Base-by-base conservation (phyloP, 23 tunicate genomes). In the Trididemnum nubilum region DNA sequence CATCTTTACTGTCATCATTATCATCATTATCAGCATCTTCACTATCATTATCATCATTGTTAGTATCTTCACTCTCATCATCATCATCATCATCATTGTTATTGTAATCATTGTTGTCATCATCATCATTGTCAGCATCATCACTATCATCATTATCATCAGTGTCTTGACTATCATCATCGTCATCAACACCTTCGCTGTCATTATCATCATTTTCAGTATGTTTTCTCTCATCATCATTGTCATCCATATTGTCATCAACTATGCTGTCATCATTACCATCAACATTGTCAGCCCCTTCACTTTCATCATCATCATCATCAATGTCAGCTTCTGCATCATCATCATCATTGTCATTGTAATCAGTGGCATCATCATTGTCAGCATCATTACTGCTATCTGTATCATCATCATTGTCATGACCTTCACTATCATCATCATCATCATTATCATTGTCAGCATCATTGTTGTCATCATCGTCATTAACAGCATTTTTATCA, bases 401-500 rank as follows among this genome's bases (percentile, higher is more conserved):
- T n/a, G n/a, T 24, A 64, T 64, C 23, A 12, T 24, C 9, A 44
- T 80, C 76, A 15, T 33, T 35, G 59, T 36, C 39, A 34, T 34
- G n/a, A n/a, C n/a, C n/a, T n/a, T n/a, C n/a, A n/a, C n/a, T 78
- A 60, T 59, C 76, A 61, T 64, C 71, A 32, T 21, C 44, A 60
- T 33, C 72, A 61, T 64, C 83, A 61, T 64, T 38, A 79, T 79
- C 83, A 61, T 64, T 67, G 25, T 76, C 81, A 76, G 25, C 75
- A 59, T 60, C 75, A 23, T 79, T 67, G 51, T 64, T 67, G 30
- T 30, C 37, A 64, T 64, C 78, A 22, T 35, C 49, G 27, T 27
- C 33, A 33, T 79, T 57, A 71, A 19, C 77, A 71, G 27, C 51
- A 71, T 31, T 28, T 22, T 33, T 21, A 71, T 71, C 77, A 71